Evolutionary conservation across 2,113 vertebrate species (phyloP), one percentile per base, ranked within the genome.

Genomic region (human): DNA sequence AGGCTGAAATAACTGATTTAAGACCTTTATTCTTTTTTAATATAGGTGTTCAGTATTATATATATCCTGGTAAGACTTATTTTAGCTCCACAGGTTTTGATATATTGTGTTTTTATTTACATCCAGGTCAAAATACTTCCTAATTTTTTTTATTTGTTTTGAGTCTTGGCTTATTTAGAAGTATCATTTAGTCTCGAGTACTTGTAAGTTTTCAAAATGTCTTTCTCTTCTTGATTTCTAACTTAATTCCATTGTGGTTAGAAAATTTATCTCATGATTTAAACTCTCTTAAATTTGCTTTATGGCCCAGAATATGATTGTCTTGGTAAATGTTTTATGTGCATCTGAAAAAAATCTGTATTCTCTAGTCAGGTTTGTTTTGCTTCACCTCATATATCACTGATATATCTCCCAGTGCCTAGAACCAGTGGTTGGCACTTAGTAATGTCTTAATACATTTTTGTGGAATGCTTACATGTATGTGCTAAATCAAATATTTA

Each of bases 271-370:
- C 90, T 79, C 17, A 23, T 84, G 16, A 80, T 92, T 64, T 90
- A 86, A 73, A 45, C 66, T 52, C 14, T 78, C 84, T 93, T 25
- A 43, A 85, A 75, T 85, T 86, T 81, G 4, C 66, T 85, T 93
- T 88, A 70, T 76, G 78, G 16, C 22, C 35, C 32, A 50, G 48
- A 87, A 76, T 78, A 66, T 93, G 30, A 87, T 86, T 87, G 18
- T 75, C 27, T 95, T 90, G 18, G 40, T 93, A 95, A 95, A 64
- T 73, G 70, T 95, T 89, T 20, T 38, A 52, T 90, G 43, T 82
- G 9, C 25, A 75, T 38, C 86, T 93, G 8, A 72, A 61, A 88
- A 79, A 72, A 82, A 48, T 40, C 7, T 57, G 22, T 90, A 27
- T 72, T 25, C 43, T n/a, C 52, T 66, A 13, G 22, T 30, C n/a